Evolutionary conservation across 2,888 invertebrate genomes (phyloP), one percentile per base, ranked within the genome.

Genomic region (Cancer borealis): DNA sequence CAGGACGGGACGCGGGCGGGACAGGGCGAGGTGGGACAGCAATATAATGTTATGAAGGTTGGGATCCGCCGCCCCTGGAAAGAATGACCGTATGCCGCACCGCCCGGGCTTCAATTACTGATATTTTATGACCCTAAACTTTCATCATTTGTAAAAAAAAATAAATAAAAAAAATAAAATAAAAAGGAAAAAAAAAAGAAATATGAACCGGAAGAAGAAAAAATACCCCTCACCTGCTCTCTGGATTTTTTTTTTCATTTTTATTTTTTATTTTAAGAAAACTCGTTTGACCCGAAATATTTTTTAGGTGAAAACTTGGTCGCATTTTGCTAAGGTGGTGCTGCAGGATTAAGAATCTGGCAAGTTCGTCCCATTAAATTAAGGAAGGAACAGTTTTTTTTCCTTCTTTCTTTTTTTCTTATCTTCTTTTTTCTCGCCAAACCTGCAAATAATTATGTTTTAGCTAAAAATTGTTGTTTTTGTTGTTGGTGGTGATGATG

Each of bases 1-100:
- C 17, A 17, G 54, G 17, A 54, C 54, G 54, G 54, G 54, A 3
- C 12, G 17, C 0, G 54, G 17, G 3, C 54, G 54, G 54, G 54
- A 3, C 12, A 3, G 84, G 84, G 39, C 14, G 39, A 84, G 84
- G 84, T 84, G 39, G 30, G 84, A 39, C 39, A 39, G 84, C 84
- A 84, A 84, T 84, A 84, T 84, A 84, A 84, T 84, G 84, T 84
- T 84, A 84, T 84, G 84, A 84, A 84, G 84, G 84, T 84, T 39
- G 84, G 84, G 39, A 39, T 39, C 30, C 30, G 30, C 84, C n/a
- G 39, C 84, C 39, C 84, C 84, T 39, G 39, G 84, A 84, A 84
- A 84, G 84, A 84, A 84, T 39, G 84, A 84, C 84, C 84, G 39
- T 84, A 84, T 84, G 84, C 84, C 84, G 84, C 84, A 84, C 84